phyloP scores from a whole-genome alignment of 2,888 invertebrate species.

The Limnephilus lunatus region DNA sequence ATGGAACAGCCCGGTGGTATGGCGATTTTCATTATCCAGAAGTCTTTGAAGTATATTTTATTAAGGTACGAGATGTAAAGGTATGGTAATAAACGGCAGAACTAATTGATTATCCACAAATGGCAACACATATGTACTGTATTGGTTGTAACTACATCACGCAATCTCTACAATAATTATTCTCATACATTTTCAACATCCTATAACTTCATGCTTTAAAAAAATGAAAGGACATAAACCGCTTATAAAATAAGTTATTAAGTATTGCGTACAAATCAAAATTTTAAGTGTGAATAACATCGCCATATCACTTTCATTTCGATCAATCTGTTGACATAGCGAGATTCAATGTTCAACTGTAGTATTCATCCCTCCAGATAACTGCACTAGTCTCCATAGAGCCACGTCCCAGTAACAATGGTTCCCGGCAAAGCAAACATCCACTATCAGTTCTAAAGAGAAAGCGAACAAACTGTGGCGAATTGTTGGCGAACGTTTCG shows the following conservation, averaged over 20 bases:
- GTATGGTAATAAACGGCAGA: not conserved
- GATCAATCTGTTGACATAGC: not conserved
- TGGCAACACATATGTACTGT: not conserved
- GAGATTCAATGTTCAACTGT: constrained; percentile 42
- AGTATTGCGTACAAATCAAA: not conserved
- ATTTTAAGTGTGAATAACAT: not conserved
- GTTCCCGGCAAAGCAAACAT: constrained; percentile 53
- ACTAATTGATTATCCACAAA: not conserved
- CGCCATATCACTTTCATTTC: not conserved
- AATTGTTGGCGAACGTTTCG: constrained; percentile 52
- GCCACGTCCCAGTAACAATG: constrained; percentile 52
- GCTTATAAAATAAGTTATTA: not conserved
- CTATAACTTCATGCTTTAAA: too few species aligned
- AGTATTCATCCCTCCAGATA: constrained; percentile 17
- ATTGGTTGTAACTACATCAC: not conserved
- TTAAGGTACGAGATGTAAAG: not conserved
- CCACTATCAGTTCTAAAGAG: constrained; percentile 57
- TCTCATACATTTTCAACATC: too few species aligned
- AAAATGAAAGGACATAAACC: not conserved
- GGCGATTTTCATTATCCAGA: not conserved
- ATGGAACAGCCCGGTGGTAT: not conserved
- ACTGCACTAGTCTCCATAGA: constrained; percentile 25
- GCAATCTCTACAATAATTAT: not conserved
- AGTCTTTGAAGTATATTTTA: not conserved
- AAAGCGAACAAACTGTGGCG: constrained; percentile 38